A percentile compares a stretch with the other conserved stretches of the same genome.
Evolutionary conservation across 2,888 invertebrate genomes (phyloP).

Genomic region (Atethmia centrago): DNA sequence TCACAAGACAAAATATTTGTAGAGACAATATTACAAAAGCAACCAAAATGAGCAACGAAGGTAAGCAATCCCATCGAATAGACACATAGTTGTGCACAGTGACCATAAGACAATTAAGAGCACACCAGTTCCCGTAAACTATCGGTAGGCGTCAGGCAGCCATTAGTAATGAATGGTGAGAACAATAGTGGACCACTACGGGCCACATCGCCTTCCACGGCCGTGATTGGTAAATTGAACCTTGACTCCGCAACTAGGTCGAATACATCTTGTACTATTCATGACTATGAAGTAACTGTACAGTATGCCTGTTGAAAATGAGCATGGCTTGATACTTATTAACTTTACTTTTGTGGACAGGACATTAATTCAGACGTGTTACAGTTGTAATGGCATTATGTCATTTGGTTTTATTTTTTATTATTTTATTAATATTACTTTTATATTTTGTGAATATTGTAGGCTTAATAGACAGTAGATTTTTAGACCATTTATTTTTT

Average conservation of each 20-base stretch:
- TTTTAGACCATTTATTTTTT: too few relatives aligned
- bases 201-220: conserved; percentile 38
- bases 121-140: conserved; percentile 31
- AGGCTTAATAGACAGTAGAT: too few relatives aligned
- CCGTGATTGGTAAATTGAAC: conserved; percentile 61
- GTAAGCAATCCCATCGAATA: not conserved
- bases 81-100: conserved; percentile 20
- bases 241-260: conserved; percentile 63
- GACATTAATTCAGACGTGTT: too few relatives aligned
- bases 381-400: too few relatives aligned
- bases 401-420: too few relatives aligned
- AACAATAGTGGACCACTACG: conserved; percentile 50
- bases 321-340: too few relatives aligned
- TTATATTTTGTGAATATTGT: too few relatives aligned
- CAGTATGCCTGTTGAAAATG: too few relatives aligned
- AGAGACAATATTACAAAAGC: not conserved
- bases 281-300: conserved; percentile 44
- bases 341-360: too few relatives aligned
- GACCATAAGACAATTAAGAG: conserved; percentile 36
- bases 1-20: not conserved
- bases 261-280: conserved; percentile 58
- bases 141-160: conserved; percentile 14
- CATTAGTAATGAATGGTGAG: conserved; percentile 53
- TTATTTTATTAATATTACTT: too few relatives aligned
- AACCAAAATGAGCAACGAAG: not conserved